phyloP scores from a whole-genome alignment of 2,888 invertebrate species.

The Pandemis cinnamomeana region DNA sequence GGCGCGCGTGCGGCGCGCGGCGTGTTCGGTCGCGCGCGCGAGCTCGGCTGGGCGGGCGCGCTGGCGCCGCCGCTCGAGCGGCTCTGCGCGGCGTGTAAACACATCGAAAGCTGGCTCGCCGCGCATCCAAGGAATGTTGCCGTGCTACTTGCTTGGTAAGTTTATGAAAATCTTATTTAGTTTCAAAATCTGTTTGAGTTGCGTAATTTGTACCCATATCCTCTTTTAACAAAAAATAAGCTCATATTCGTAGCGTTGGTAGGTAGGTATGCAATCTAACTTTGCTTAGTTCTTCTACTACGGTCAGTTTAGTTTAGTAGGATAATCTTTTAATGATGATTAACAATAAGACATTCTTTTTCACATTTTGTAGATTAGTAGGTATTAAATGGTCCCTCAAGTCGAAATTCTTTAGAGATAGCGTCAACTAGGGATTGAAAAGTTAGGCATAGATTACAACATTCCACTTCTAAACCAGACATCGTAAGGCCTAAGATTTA shows the following conservation, averaged over 20 bases:
- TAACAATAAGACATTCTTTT: not conserved
- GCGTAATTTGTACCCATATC: too few species aligned
- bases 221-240: too few species aligned
- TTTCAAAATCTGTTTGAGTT: too few species aligned
- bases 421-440: too few species aligned
- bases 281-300: too few species aligned
- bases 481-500: too few species aligned
- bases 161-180: not conserved
- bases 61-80: conserved; percentile 95
- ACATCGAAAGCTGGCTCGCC: conserved; percentile 96
- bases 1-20: conserved; percentile 85
- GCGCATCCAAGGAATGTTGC: conserved; percentile 93
- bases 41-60: conserved; percentile 93
- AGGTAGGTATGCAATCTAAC: too few species aligned
- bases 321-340: too few species aligned
- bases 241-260: too few species aligned
- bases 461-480: too few species aligned
- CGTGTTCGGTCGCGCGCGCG: conserved; percentile 88
- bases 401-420: not conserved
- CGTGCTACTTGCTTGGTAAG: conserved; percentile 93
- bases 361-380: not conserved
- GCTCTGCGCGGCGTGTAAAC: conserved; percentile 96
- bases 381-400: not conserved
- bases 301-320: too few species aligned
- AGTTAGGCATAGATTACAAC: too few species aligned